phyloP scores from a whole-genome alignment of 30 jellyfish, hydroid and myxozoan species.

The Chironex yamaguchii region DNA sequence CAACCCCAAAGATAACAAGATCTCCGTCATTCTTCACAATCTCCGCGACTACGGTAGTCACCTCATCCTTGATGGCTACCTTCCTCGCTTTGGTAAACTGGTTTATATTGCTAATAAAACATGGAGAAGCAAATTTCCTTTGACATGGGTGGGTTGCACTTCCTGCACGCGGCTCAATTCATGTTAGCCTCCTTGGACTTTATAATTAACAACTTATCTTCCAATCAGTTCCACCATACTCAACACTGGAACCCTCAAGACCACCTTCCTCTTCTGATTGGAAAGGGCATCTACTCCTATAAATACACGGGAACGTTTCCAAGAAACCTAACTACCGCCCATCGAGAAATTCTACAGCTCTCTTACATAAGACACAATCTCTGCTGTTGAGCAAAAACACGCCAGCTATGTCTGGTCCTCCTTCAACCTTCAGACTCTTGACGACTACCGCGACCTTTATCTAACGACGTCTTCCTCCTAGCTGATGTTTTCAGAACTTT shows the following conservation, averaged over 20 bases:
- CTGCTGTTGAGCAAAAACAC: conserved; percentile 54
- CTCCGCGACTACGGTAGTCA: conserved; percentile 67
- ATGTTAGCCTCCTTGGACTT: conserved; percentile 51
- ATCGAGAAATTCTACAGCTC: conserved; percentile 21
- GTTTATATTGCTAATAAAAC: conserved; percentile 21
- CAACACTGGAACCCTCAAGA: neutral
- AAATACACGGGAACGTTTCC: conserved; percentile 59
- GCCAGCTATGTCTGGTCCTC: conserved; percentile 33
- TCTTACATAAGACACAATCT: conserved; percentile 5
- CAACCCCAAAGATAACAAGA: conserved; percentile 38
- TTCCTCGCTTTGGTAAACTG: conserved; percentile 12
- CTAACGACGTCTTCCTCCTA: conserved; percentile 46
- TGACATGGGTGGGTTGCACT: conserved; percentile 31
- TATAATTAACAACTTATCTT: conserved; percentile 26
- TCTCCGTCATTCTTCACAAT: conserved; percentile 75
- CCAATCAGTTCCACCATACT: conserved; percentile 6
- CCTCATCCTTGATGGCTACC: conserved; percentile 43
- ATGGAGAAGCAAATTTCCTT: conserved; percentile 58
- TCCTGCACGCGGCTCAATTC: conserved; percentile 38
- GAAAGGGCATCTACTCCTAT: conserved; percentile 80
- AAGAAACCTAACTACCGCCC: conserved; percentile 45
- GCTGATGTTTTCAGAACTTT: conserved; percentile 66
- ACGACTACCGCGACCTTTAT: conserved; percentile 52
- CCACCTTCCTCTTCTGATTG: conserved; percentile 11
- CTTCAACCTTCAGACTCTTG: conserved; percentile 2